A percentile compares a stretch with the other conserved stretches of the same genome.
Conservation (phyloP, 2,797 vertebrate species). For the Coluber constrictor region DNA sequence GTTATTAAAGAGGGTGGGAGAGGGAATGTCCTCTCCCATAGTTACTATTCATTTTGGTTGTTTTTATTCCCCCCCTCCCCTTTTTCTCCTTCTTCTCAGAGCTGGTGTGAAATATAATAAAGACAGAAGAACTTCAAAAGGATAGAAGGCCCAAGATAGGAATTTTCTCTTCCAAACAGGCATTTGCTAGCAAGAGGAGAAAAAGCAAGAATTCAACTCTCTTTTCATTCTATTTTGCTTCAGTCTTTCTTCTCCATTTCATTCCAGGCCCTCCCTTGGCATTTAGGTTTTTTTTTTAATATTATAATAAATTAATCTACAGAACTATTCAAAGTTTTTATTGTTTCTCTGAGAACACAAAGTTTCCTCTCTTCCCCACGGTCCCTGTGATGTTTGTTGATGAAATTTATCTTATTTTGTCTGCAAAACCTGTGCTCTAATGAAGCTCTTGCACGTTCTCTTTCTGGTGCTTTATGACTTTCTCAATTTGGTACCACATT, state of each 20-base stretch:
- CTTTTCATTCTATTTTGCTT: constrained; percentile 14
- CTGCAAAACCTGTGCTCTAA: constrained; percentile 43
- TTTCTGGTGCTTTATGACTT: constrained; percentile 55
- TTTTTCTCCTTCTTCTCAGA: background rate
- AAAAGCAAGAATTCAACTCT: background rate
- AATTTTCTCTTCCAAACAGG: background rate
- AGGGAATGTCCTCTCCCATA: background rate
- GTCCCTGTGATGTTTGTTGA: constrained; percentile 16
- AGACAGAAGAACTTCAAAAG: background rate
- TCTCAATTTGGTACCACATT: constrained; percentile 49
- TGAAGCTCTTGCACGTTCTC: constrained; percentile 39
- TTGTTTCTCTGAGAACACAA: background rate
- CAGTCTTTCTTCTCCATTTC: constrained; percentile 35
- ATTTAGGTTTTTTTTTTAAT: constrained; percentile 28
- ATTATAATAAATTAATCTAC: constrained; percentile 51
- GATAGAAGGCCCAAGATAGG: background rate
- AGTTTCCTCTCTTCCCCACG: constrained; percentile 20
- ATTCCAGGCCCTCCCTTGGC: background rate
- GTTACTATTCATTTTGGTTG: background rate
- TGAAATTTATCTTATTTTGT: constrained; percentile 45
- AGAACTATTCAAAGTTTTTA: constrained; percentile 23
- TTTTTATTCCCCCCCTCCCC: background rate
- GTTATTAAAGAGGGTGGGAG: background rate
- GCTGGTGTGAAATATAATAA: background rate
- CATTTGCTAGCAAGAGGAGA: background rate